Evolutionary conservation across 2,113 vertebrate genomes (phyloP).

Genomic region (Sylvia atricapilla): DNA sequence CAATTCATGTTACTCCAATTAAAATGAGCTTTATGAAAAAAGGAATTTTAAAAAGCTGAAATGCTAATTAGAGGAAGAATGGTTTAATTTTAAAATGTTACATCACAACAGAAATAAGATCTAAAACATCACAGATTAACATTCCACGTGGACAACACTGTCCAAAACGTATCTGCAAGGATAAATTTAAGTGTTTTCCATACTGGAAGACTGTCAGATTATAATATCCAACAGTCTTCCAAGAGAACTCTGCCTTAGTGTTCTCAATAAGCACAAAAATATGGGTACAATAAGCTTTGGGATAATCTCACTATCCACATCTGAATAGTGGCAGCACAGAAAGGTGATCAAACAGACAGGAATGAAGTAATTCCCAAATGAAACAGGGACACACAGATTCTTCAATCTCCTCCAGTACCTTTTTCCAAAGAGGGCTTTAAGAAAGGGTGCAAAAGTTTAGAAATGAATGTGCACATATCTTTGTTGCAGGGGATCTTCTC

Average conservation of each 20-base stretch:
- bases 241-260: neutral
- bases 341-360: neutral
- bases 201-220: accelerated
- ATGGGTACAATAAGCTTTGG: neutral
- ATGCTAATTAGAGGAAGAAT: conserved; percentile 28
- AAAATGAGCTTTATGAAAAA: conserved; percentile 45
- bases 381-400: neutral
- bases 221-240: neutral
- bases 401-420: neutral
- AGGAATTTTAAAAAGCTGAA: neutral
- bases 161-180: neutral
- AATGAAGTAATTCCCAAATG: neutral
- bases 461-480: neutral
- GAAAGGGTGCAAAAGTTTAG: neutral
- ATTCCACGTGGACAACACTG: neutral
- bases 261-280: neutral
- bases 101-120: neutral
- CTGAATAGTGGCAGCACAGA: neutral
- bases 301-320: neutral
- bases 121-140: neutral
- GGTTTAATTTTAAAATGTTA: neutral
- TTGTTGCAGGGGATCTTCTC: neutral
- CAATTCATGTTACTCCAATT: conserved; percentile 25
- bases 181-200: neutral
- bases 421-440: neutral